These are phyloP conservation scores for Ophiothrix spiculata DNA, from an alignment of 35 echinoderm and acorn worm genomes.

Conservation along the genomic window DNA sequence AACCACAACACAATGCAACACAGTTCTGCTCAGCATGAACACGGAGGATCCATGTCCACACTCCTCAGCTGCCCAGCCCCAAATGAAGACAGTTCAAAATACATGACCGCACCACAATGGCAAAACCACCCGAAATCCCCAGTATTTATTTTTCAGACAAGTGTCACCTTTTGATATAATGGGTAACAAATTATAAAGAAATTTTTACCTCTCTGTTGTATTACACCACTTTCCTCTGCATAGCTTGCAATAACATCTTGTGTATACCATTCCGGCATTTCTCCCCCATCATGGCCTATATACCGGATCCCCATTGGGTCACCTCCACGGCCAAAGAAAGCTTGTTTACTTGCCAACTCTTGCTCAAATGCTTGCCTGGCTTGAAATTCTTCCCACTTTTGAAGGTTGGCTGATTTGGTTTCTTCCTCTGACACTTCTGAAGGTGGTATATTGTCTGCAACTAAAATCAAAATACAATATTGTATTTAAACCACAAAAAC, in stretches of 20 bases:
- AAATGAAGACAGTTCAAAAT: too few relatives aligned
- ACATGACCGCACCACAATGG: too few relatives aligned
- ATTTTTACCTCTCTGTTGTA: background rate
- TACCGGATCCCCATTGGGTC: slow-evolving; percentile 5
- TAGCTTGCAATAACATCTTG: slow-evolving; percentile 62
- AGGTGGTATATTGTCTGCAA: background rate
- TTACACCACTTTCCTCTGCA: slow-evolving; percentile 26
- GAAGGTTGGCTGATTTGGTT: slow-evolving; percentile 43
- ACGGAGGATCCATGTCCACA: too few relatives aligned
- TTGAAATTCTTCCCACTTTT: slow-evolving; percentile 76
- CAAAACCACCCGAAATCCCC: too few relatives aligned
- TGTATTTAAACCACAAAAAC: too few relatives aligned
- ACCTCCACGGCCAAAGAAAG: slow-evolving; percentile 37
- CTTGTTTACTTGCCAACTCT: background rate
- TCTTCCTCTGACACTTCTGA: background rate
- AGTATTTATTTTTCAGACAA: too few relatives aligned
- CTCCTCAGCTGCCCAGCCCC: too few relatives aligned
- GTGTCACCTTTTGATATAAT: too few relatives aligned
- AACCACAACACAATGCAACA: too few relatives aligned
- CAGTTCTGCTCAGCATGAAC: too few relatives aligned
- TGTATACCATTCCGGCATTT: slow-evolving; percentile 77
- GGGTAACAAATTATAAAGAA: too few relatives aligned
- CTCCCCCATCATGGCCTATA: slow-evolving; percentile 22
- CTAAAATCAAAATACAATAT: too few relatives aligned
- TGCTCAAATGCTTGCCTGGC: slow-evolving; percentile 33